Evolutionary conservation across 2,888 invertebrate genomes (phyloP), one percentile per base, ranked within the genome.

Genomic region (Cerastoderma edule): DNA sequence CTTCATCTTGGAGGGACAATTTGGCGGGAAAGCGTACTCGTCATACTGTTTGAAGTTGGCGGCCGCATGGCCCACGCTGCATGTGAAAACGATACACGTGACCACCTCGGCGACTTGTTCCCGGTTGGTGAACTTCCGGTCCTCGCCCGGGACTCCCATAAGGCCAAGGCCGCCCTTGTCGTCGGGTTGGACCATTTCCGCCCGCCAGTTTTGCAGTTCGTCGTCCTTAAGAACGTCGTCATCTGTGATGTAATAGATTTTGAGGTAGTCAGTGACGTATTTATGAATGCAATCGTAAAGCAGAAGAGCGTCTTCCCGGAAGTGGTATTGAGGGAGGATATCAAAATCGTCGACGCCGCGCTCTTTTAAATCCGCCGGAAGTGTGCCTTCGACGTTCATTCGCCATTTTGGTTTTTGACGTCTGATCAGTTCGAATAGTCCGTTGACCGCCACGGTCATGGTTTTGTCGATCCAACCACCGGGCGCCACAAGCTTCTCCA

Each of bases 291-390:
- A 88, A 19, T 89, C 71, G 76, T 89, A 92, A 8, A 92, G 74
- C 0, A 88, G 80, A 19, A 91, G 30, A 2, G 91, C 92, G 79
- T 93, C 93, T 67, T 93, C 92, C 67, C 93, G 81, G 85, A 90
- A 93, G 22, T 91, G 90, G 80, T 92, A 93, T 66, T 89, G 75
- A 5, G 92, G 91, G 6, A 93, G 78, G n/a, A 91, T 83, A 13
- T 87, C 81, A 5, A 82, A 78, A 69, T 92, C 91, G n/a, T 85
- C 68, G 6, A 92, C 85, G 57, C 80, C 80, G 35, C 93, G 85
- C 16, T 84, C 76, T 74, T 90, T 88, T n/a, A 93, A 82, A 67
- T 93, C 92, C 27, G 87, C 88, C 27, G 90, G 89, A 53, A 92
- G 83, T 32, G 86, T 86, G 35, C 92, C 93, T 63, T 89, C 82